Evolutionary conservation across 2,888 invertebrate species (phyloP), one percentile per base, ranked within the genome.

Genomic region (Melitaea athalia): DNA sequence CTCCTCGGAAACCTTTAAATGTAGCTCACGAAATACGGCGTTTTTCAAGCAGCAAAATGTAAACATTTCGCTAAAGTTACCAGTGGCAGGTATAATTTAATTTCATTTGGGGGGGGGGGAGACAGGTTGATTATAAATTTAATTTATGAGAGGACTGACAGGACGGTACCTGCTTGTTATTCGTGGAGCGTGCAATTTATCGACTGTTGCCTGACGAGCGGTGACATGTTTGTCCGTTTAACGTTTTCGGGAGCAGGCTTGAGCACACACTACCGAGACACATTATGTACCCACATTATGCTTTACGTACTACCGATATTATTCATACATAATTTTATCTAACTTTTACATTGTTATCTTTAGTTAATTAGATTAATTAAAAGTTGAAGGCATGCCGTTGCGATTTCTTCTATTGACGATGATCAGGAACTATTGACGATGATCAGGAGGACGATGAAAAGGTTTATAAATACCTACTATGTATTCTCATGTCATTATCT

Each of bases 101-200:
- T 90, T 89, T 88, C 80, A 85, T 87, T 87, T 85, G 81, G 84
- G 85, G 82, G 82, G 83, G 86, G 79, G 3, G 3, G 38, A 38
- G 38, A 38, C 77, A 82, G 83, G 87, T 88, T 90, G 88, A 90
- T 90, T 91, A 90, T 90, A 88, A 90, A 91, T 89, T 91, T 87
- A 90, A 91, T 90, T 91, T 88, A 88, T 90, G 86, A 86, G 82
- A 82, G 83, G 83, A 83, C 80, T 87, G 87, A 85, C 85, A 83
- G 79, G 78, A 60, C 68, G 70, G 72, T 72, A 69, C 75, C 83
- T 84, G 83, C 84, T 90, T 89, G 85, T 82, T 89, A 89, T 90
- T 89, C 90, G 80, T 77, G 70, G 75, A 77, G 83, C 85, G 85
- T 85, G 83, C 84, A 79, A 84, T 85, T 88, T 86, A 88, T 86